Evolutionary conservation across 2,797 vertebrate genomes (phyloP), one percentile per base, ranked within the genome.

Genomic region (Aphelocoma californica): DNA sequence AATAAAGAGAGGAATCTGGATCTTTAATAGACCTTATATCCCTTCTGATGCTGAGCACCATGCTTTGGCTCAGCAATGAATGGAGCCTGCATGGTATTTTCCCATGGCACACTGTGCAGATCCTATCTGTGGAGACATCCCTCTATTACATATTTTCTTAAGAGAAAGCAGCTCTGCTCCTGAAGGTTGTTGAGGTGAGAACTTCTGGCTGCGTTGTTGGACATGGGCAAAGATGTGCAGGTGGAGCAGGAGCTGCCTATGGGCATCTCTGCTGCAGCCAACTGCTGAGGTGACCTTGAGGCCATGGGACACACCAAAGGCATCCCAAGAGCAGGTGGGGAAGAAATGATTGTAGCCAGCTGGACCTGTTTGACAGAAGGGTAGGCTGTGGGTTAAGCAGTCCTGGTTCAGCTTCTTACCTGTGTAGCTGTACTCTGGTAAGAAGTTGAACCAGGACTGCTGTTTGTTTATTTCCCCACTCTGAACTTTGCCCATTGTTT

Each of bases 291-390:
- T 74, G 83, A 54, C 50, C 45, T 36, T 25, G 24, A 3, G 0
- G 28, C 14, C 69, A 57, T 1, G 2, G 45, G 18, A 72, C 56
- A 53, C 0, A 12, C 1, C 29, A 44, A 38, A 9, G 3, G 15
- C 47, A 42, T 13, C 50, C 3, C 10, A 82, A 74, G 26, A 64
- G 40, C 45, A 31, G 5, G 28, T 36, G 32, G 12, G 54, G 48
- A 51, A 80, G 40, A 83, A 82, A 40, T 1, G 4, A 34, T 18
- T 58, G 16, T 38, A 50, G 44, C 42, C 72, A 69, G 56, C 28
- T 56, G 36, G 50, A 69, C 48, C 23, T 38, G 23, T 73, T 45
- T 80, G 64, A 61, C 56, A 57, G 69, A 72, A 69, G 50, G 77
- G 44, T 10, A 42, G 54, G 40, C 45, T 67, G 28, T 44, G 69